Base-by-base conservation (phyloP, 1,140 invertebrate genomes). In the Philotrypesis tridentata region DNA sequence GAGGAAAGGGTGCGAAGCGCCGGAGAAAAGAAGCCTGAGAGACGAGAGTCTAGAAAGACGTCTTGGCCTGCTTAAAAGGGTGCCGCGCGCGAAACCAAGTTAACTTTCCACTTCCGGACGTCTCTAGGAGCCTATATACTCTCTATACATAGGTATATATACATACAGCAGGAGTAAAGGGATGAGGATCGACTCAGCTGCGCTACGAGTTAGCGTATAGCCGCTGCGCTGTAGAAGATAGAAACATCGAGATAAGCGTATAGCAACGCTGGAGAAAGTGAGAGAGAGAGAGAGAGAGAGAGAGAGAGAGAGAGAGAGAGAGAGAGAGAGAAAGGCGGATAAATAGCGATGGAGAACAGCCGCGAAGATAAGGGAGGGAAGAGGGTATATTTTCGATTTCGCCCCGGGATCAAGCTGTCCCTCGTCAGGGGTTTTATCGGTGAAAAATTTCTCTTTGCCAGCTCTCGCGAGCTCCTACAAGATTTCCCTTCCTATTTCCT, bases 81-180 rank as follows among this genome's bases (percentile, higher is more conserved):
- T 31, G 9, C 48, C 7, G 48, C 21, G 14, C 71, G 25, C 25
- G 43, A 73, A 73, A 73, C 71, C 25, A 55, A 73, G 71, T 73
- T 73, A 73, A 73, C 71, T 73, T 73, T 73, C 43, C 71, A 73
- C 71, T 73, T 55, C 48, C 40, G 23, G 68, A 23, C 33, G 21
- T 33, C 68, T 43, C 68, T 25, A 33, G 11, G 31, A 33, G 67
- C 5, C 2, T 55, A 55, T 55, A 55, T 55, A 55, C 17, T 21
- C 33, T 9, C 33, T n/a, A n/a, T n/a, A 37, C 33, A 3, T 9
- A 37, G 33, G 33, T 9, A 37, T 37, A 37, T 37, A 37, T 37
- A 37, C 55, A 60, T 21, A 60, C 14, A 23, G 63, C 25, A 27
- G 9, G 4, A 65, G 63, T 12, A 70, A 5, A 33, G 31, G 23